Conservation (phyloP, 2,888 invertebrate genomes). For the Rhagonycha fulva region DNA sequence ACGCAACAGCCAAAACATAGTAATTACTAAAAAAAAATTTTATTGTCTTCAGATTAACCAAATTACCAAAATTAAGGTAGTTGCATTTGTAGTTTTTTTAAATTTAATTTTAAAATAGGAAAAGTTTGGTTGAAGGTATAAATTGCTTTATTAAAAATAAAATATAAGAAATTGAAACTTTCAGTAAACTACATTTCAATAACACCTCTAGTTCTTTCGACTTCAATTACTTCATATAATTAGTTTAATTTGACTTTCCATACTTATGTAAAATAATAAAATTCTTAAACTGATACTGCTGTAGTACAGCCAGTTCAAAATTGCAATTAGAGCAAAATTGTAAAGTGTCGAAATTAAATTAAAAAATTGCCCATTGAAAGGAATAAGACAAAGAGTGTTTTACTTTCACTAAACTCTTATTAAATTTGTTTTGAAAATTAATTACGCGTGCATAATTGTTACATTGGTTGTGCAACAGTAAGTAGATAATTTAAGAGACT, state of each 20-base stretch:
- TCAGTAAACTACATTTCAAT: background rate
- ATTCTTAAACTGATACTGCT: background rate
- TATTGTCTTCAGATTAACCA: too few relatives aligned
- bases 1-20: too few relatives aligned
- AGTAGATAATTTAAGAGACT: background rate
- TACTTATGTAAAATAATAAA: background rate
- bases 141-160: background rate
- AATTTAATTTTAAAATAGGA: background rate
- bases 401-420: background rate
- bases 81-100: too few relatives aligned
- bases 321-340: background rate
- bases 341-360: background rate
- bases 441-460: background rate
- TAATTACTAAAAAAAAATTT: too few relatives aligned
- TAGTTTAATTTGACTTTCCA: background rate
- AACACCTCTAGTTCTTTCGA: background rate
- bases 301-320: background rate
- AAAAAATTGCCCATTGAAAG: background rate
- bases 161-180: background rate
- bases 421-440: background rate
- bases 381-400: background rate
- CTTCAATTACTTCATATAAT: too few relatives aligned
- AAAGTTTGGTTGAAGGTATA: background rate
- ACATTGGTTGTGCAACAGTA: background rate
- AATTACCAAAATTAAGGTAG: too few relatives aligned